Conservation (phyloP, 2,113 vertebrate species). For the Meriones unguiculatus region DNA sequence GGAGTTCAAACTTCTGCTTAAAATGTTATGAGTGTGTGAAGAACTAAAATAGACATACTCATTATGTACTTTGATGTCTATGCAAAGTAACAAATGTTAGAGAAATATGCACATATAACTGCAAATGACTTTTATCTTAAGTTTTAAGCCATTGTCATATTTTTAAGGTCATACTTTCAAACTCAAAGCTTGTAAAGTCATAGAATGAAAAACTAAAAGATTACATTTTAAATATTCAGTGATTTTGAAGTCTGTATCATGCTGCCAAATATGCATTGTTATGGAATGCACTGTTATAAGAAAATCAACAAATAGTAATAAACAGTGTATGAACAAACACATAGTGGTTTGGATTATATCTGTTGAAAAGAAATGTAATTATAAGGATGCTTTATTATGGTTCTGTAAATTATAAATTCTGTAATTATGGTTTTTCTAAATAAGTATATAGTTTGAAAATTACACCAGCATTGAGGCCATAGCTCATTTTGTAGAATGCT, state of each 20-base stretch:
- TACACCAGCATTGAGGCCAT: too few relatives aligned
- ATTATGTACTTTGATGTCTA: not conserved
- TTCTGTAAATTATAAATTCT: not conserved
- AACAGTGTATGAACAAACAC: not conserved
- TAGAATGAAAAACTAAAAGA: not conserved
- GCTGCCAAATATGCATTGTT: not conserved
- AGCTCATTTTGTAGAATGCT: not conserved
- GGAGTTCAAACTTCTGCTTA: not conserved
- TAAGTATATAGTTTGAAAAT: not conserved
- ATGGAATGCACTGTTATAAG: not conserved
- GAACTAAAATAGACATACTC: not conserved
- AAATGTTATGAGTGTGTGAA: not conserved
- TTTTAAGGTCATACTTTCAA: not conserved
- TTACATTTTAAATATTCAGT: not conserved
- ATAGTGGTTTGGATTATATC: not conserved
- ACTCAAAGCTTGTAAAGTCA: not conserved
- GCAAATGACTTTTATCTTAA: not conserved
- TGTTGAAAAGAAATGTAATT: not conserved
- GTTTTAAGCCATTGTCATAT: not conserved
- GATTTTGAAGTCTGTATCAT: not conserved
- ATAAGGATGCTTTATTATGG: not conserved
- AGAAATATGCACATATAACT: not conserved
- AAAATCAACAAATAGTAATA: not conserved
- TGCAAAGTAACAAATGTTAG: not conserved
- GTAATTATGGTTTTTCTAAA: not conserved